Percentiles rank a stretch among this genome's conserved stretches.
These are phyloP conservation scores for Idaea dimidiata DNA, from an alignment of 2,888 invertebrate species.

Conservation along the genomic window DNA sequence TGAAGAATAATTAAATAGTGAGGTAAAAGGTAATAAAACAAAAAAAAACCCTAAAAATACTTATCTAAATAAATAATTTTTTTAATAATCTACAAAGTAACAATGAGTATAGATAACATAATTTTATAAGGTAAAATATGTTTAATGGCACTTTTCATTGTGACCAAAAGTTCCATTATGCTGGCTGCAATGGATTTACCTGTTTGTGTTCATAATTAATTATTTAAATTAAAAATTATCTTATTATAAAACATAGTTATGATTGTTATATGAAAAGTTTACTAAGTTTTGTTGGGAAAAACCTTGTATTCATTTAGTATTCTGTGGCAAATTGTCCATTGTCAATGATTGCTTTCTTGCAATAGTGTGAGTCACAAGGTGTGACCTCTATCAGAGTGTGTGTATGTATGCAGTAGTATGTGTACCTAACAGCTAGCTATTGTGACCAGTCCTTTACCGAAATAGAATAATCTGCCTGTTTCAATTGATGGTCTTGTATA, in stretches of 20 bases:
- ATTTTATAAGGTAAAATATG: too few relatives aligned
- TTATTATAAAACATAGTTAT: neutral
- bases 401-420: slow-evolving; percentile 32
- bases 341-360: slow-evolving; percentile 41
- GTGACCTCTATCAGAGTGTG: slow-evolving; percentile 46
- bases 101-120: too few relatives aligned
- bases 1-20: too few relatives aligned
- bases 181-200: too few relatives aligned
- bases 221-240: neutral
- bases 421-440: slow-evolving; percentile 31
- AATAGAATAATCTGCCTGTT: slow-evolving; percentile 30
- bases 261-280: neutral
- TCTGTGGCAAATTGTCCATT: slow-evolving; percentile 19
- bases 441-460: slow-evolving; percentile 29
- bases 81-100: too few relatives aligned
- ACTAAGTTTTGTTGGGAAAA: neutral
- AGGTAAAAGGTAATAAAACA: too few relatives aligned
- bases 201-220: neutral
- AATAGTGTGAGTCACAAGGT: slow-evolving; percentile 70
- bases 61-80: too few relatives aligned
- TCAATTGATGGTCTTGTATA: slow-evolving; percentile 20
- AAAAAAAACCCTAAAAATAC: too few relatives aligned
- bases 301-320: neutral
- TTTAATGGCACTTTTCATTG: too few relatives aligned
- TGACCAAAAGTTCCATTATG: too few relatives aligned